Evolutionary conservation across 2,797 vertebrate species (phyloP), one percentile per base, ranked within the genome.

Genomic region (Amphiprion clarkii): DNA sequence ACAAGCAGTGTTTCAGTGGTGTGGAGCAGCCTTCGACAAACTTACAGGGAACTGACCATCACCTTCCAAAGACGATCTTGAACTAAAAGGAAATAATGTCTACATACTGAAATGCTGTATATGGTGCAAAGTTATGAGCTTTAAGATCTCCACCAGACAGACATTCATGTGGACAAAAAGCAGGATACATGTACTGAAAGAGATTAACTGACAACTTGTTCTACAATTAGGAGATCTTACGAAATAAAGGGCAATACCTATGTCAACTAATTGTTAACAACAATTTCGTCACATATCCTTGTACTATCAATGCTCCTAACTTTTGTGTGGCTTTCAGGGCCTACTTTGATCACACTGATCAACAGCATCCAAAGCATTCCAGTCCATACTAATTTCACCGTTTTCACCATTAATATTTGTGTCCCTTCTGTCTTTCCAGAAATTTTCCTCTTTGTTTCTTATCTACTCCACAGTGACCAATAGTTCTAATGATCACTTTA

Each of bases 1-100:
- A 87, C 83, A 85, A 78, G 66, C 12, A 42, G 46, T 0, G 3
- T 31, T 23, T 19, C 5, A 16, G 5, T 4, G 8, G 13, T 29
- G 40, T 33, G 44, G 42, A 76, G 27, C 29, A 4, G 67, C 16
- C 4, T n/a, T 1, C 11, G 46, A 42, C 62, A 53, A 48, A 19
- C 58, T 58, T 60, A 23, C 3, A 14, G 11, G 17, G 36, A 31
- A n/a, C 44, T 7, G 21, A 19, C 40, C 4, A 14, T 36, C 3
- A 29, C 0, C 19, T 21, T 1, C 48, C 8, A 48, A 46, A 61
- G 7, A 44, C 1, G 4, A 17, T 56, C 17, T 33, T n/a, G 4
- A 6, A 29, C 0, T 10, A 46, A 19, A 46, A 44, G 51, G 46
- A 11, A 2, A 51, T 3, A 21, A 13, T 5, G n/a, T 31, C 10